Base-by-base conservation (phyloP, 2,888 invertebrate species). In the Thymelicus acteon region DNA sequence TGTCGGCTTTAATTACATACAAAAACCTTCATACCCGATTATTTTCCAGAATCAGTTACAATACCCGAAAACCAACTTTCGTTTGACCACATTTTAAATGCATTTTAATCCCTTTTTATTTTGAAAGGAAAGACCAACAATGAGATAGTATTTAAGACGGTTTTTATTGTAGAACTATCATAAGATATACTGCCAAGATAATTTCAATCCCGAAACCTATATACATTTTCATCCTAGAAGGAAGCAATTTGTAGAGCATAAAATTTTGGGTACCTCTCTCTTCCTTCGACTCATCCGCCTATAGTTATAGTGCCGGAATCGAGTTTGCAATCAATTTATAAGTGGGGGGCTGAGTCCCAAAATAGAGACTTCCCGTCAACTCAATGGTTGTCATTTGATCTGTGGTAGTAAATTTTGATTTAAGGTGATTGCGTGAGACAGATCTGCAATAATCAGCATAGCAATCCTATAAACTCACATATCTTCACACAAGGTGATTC, bases 341-440 rank as follows among this genome's bases (percentile, higher is more conserved):
- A 74, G 72, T 73, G 69, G 76, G 71, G 75, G 76, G 79, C 80
- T 80, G 63, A 72, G 75, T 76, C 79, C 80, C 82, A 75, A 85
- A 86, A 85, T 85, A 83, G 80, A 76, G 69, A 79, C 81, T 83
- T 85, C 86, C 86, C 84, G 84, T 70, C 70, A 61, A 70, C 75
- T 68, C 74, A 74, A 75, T 79, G 72, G 73, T 66, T 69, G 74
- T 62, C 61, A 66, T 69, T 68, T 66, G 48, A 72, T 71, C 73
- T 70, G 72, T 64, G 58, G 74, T 73, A 73, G 75, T 78, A 75
- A 73, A 78, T 76, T 74, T 71, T 73, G 73, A 72, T 75, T 67
- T 67, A 63, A 48, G 61, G 64, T 44, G 70, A 72, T 62, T 69
- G 63, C 39, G 13, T 58, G 58, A 39, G 62, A 57, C 54, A 47